These are phyloP conservation scores for Porites australiensis DNA, from an alignment of 64 coral and sea anemone species.

Conservation along the genomic window DNA sequence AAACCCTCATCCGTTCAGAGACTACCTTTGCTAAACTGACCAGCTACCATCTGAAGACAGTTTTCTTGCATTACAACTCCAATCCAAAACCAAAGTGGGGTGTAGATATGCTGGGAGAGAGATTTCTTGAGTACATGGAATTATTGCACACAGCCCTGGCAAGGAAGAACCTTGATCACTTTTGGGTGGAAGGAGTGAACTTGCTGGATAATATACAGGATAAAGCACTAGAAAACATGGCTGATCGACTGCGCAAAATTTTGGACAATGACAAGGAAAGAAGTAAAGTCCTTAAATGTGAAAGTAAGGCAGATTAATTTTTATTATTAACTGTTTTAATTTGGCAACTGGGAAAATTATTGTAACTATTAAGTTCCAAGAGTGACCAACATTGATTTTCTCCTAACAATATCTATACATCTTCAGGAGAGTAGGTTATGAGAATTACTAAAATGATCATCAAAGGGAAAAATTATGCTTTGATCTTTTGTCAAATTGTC, in stretches of 20 bases:
- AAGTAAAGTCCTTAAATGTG: constrained; percentile 65
- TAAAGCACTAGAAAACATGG: constrained; percentile 73
- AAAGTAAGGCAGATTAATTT: neutral
- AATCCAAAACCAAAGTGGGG: constrained; percentile 54
- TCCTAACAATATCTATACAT: too few relatives aligned
- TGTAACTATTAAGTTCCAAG: too few relatives aligned
- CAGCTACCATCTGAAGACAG: constrained; percentile 84
- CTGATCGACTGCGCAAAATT: constrained; percentile 55
- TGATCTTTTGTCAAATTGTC: too few relatives aligned
- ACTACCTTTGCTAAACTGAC: constrained; percentile 77
- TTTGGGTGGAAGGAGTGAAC: constrained; percentile 71
- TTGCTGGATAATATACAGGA: constrained; percentile 65
- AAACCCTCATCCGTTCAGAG: constrained; percentile 71
- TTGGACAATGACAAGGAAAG: constrained; percentile 55
- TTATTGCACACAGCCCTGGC: constrained; percentile 29
- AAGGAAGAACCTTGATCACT: constrained; percentile 57
- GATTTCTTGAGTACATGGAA: constrained; percentile 71
- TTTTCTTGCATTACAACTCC: constrained; percentile 72
- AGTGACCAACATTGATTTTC: too few relatives aligned
- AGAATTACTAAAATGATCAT: too few relatives aligned
- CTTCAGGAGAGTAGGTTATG: too few relatives aligned
- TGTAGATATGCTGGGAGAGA: constrained; percentile 58
- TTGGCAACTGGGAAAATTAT: too few relatives aligned
- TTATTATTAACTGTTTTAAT: too few relatives aligned
- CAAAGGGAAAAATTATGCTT: too few relatives aligned